Base-by-base conservation (phyloP, 2,113 vertebrate species). In the Galeopterus variegatus region DNA sequence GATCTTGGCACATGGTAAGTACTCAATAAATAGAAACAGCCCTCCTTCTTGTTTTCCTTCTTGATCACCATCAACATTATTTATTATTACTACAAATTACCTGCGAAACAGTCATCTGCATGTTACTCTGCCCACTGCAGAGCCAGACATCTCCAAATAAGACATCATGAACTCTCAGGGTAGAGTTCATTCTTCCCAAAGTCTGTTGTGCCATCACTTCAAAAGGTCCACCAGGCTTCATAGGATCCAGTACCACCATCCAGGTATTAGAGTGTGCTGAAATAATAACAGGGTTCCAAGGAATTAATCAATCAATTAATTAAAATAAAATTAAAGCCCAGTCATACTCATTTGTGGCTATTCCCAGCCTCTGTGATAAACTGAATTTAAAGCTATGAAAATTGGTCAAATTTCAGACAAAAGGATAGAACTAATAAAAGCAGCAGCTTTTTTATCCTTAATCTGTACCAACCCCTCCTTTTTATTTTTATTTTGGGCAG, bases 111-210 rank as follows among this genome's bases (percentile, higher is more conserved):
- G 98, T 98, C 98, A 99, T 99, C 23, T 93, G 98, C 99, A 99
- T 99, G 98, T 99, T 99, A 98, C 99, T 99, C 93, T 99, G 99
- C 3, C 99, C 99, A 4, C 99, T 99, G 98, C 99, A 99, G 60
- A 99, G 98, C 99, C 99, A 99, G 87, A 99, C 97, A 0, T 99
- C 99, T 72, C 99, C 99, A 90, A 99, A 99, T 89, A 99, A 98
- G 95, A 99, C 91, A 88, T 99, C 99, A 8, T 6, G 95, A 95
- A 99, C 95, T 0, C 76, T 97, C 64, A 97, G 28, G 0, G 98
- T 98, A 48, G 81, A 58, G 7, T 84, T 62, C 11, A 5, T 54
- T 48, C 5, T 88, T 64, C 24, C 80, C 26, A 12, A 80, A 65
- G n/a, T 94, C 91, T 99, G 97, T 17, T 82, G 0, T 1, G 98